These are phyloP conservation scores for Pangasianodon gigas DNA, from an alignment of 2,113 vertebrate species.

Conservation along the genomic window DNA sequence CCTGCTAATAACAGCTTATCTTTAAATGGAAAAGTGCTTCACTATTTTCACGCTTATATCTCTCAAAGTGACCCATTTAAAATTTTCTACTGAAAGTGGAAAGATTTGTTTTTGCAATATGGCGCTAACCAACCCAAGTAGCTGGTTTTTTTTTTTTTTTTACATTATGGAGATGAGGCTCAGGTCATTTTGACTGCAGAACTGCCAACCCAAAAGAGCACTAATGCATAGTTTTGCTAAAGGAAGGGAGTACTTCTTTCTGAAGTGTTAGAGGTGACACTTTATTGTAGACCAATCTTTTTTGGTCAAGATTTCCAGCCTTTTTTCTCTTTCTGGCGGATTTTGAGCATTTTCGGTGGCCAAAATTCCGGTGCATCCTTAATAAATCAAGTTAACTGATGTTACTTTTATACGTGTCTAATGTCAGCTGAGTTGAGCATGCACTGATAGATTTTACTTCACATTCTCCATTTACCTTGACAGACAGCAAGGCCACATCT, in stretches of 20 bases:
- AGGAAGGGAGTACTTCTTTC: neutral
- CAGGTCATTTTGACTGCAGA: neutral
- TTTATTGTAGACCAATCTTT: neutral
- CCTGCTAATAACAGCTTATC: conserved; percentile 12
- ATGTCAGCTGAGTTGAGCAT: no score
- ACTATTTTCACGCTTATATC: neutral
- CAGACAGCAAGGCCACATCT: neutral
- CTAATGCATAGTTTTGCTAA: neutral
- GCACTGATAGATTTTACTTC: no score
- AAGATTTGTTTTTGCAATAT: neutral
- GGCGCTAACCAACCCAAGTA: neutral
- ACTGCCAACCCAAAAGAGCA: neutral
- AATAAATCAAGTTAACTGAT: neutral
- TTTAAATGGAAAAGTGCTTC: neutral
- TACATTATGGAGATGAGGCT: neutral
- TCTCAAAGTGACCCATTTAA: neutral
- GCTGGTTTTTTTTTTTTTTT: neutral
- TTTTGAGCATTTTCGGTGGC: neutral
- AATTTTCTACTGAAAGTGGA: neutral
- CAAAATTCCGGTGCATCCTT: neutral
- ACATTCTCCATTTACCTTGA: neutral
- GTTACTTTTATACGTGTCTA: no score
- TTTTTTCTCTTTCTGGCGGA: neutral
- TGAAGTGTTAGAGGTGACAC: neutral
- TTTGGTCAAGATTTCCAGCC: neutral